Base-by-base conservation (phyloP, 2,888 invertebrate genomes). In the Scotopteryx bipunctaria region DNA sequence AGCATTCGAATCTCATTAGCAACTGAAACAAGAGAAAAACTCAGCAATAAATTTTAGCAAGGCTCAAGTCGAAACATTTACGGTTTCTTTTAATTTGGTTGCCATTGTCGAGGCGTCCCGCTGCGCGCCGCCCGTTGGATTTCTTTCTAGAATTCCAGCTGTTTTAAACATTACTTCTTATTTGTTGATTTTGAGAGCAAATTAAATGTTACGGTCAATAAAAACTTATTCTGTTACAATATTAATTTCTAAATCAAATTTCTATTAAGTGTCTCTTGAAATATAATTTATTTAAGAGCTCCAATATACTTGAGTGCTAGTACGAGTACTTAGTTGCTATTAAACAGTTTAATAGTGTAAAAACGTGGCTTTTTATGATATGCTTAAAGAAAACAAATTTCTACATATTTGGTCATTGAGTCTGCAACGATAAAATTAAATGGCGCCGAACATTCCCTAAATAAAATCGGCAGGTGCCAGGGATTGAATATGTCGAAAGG, bases 41-140 rank as follows among this genome's bases (percentile, higher is more conserved):
- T 61, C 64, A 76, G 83, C 77, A 84, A 90, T 89, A 89, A 90
- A 90, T 89, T 90, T 89, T 85, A 84, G 88, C 88, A 81, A 82
- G 82, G 81, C 84, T 81, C 84, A 86, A 86, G 84, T 86, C 81
- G 79, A 85, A 87, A 85, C 86, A 79, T 86, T 89, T 88, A 86
- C 86, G 86, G 86, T 86, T 86, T 76, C 85, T 86, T 90, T 89
- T 89, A 90, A 90, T 90, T 89, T 87, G 87, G 87, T 83, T 83
- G 84, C 83, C 77, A 88, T 89, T 89, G 89, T 89, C 79, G 79
- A 73, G 82, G 79, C 82, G 75, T 82, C 88, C 88, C 86, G 86
- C 86, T 78, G 89, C 67, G 88, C 75, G 73, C 78, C 77, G 77
- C 75, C 78, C 78, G 78, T 75, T 75, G 83, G 76, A 81, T 84